A percentile compares a stretch with the other conserved stretches of the same genome.
phyloP scores from a whole-genome alignment of 2,113 vertebrate species.

The Oxyruncus cristatus region DNA sequence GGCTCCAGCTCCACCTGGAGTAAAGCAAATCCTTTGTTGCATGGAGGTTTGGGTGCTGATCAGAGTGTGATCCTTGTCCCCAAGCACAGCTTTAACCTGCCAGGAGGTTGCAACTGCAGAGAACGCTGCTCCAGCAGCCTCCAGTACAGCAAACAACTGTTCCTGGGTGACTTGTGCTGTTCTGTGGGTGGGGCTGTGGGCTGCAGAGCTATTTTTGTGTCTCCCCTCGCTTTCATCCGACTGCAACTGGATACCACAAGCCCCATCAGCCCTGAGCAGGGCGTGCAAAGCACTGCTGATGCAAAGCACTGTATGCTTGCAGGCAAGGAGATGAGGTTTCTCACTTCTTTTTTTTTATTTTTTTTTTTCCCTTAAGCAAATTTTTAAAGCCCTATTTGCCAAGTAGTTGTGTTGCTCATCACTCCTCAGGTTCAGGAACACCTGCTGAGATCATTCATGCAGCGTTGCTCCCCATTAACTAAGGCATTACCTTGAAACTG shows the following conservation, averaged over 20 bases:
- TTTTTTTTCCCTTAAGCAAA: neutral
- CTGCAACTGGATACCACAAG: constrained; percentile 26
- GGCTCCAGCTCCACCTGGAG: neutral
- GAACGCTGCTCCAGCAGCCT: neutral
- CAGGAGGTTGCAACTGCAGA: neutral
- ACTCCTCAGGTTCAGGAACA: neutral
- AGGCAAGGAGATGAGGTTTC: neutral
- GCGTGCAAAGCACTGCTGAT: neutral
- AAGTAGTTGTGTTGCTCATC: neutral
- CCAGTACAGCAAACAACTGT: neutral
- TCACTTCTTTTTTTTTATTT: neutral
- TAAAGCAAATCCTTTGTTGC: neutral
- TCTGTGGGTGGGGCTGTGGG: neutral
- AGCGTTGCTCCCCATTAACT: neutral
- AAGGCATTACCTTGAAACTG: neutral
- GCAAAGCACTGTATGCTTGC: neutral
- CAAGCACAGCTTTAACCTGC: neutral
- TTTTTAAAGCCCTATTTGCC: neutral
- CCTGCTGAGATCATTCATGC: neutral
- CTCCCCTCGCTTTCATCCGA: constrained; percentile 28
- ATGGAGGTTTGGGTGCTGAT: neutral
- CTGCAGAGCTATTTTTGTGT: constrained; percentile 38
- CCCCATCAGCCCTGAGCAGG: neutral
- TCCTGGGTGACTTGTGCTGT: neutral
- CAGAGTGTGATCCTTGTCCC: neutral